Evolutionary conservation across 2,797 vertebrate species (phyloP), one percentile per base, ranked within the genome.

Genomic region (Diplodus puntazzo): DNA sequence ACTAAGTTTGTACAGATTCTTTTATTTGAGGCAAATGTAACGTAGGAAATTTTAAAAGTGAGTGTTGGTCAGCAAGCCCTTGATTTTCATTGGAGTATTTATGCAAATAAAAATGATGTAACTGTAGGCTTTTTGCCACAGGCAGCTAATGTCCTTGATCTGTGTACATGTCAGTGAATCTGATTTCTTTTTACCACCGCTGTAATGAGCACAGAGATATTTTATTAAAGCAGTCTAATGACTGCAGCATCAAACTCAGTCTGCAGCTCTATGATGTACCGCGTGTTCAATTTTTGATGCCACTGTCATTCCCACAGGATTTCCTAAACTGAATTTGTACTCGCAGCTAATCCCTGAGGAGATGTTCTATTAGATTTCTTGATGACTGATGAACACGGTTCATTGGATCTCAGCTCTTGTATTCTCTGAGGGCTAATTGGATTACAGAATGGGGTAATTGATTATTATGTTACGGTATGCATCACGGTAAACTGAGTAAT

Each of bases 361-460:
- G 89, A 92, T 80, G 83, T 89, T 90, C 80, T 94, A 95, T 95
- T 95, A 92, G 92, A 95, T 96, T 95, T 90, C 87, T 91, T 93
- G 87, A 94, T 95, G 95, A 95, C 93, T 88, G 90, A 95, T 93
- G 94, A 94, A 91, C 93, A 87, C 78, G 89, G 83, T 89, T 88
- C 88, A 82, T 89, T 90, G 91, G 81, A 90, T 93, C 91, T 89
- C 79, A 82, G 92, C 89, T 90, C 87, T 81, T 92, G 88, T 92
- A 84, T 89, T 92, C 91, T 89, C 90, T 65, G 60, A 83, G 90
- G 89, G 83, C 73, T 94, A 92, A 94, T 88, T 86, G 88, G 82
- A 93, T 95, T 94, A 91, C 82, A 84, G 88, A 83, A 90, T 79
- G 75, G 87, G 69, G 81, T 94, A 92, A 95, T 92, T 92, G 93